Conservation (phyloP, 2,113 vertebrate species). For the Ramphastos sulfuratus region DNA sequence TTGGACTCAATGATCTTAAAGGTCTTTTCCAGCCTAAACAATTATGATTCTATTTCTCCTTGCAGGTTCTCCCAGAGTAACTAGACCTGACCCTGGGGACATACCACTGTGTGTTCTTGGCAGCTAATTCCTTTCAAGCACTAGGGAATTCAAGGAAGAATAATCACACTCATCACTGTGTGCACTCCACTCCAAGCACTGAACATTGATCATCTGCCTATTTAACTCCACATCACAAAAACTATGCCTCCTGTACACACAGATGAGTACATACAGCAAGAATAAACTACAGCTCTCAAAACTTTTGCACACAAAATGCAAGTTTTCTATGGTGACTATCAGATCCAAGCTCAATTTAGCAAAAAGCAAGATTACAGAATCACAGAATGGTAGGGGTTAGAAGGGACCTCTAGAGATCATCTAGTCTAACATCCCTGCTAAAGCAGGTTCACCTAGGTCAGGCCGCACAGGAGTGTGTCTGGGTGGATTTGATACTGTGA, state of each 20-base stretch:
- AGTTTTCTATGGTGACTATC: neutral
- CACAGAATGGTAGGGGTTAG: too few species aligned
- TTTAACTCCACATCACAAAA: neutral
- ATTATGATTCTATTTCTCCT: neutral
- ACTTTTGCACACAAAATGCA: neutral
- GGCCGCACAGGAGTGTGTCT: too few species aligned
- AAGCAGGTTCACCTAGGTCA: too few species aligned
- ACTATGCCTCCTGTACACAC: rapidly evolving
- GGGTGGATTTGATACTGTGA: too few species aligned
- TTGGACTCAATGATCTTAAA: too few species aligned
- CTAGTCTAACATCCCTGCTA: too few species aligned
- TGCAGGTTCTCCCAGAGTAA: neutral
- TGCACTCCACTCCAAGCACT: neutral
- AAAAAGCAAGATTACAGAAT: neutral
- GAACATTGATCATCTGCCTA: rapidly evolving
- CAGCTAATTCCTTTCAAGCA: neutral
- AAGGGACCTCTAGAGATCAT: too few species aligned
- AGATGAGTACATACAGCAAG: neutral
- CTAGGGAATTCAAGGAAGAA: rapidly evolving
- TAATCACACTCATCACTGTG: neutral
- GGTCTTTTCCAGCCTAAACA: too few species aligned
- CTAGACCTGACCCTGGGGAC: too few species aligned
- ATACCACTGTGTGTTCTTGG: rapidly evolving
- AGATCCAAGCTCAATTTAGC: neutral
- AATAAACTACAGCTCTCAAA: neutral